phyloP scores from a whole-genome alignment of 2,888 invertebrate genomes.

The Malachius bipustulatus region DNA sequence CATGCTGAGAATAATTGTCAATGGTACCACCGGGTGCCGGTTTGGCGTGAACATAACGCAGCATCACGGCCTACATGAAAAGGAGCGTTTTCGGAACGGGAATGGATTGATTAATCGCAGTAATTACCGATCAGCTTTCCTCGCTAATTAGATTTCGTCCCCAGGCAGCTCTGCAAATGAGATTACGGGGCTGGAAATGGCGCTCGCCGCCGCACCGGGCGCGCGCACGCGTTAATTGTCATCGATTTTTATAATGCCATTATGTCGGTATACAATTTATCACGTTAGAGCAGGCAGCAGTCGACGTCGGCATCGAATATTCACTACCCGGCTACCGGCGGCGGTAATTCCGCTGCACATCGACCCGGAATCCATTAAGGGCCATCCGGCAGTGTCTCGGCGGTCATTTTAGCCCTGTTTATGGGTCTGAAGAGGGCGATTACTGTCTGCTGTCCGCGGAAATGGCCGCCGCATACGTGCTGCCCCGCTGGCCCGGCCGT shows the following conservation, averaged over 20 bases:
- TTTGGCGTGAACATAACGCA: too few relatives aligned
- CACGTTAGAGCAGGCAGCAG: too few relatives aligned
- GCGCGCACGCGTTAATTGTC: constrained; percentile 39
- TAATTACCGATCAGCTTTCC: constrained; percentile 44
- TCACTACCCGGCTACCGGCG: constrained; percentile 19
- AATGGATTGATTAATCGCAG: constrained; percentile 45
- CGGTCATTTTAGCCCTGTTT: constrained; percentile 37
- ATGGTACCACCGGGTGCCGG: too few relatives aligned
- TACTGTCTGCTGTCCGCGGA: constrained; percentile 35
- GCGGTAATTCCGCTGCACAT: constrained; percentile 22
- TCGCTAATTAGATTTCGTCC: constrained; percentile 39
- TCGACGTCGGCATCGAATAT: constrained; percentile 17
- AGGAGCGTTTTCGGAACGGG: constrained; percentile 34
- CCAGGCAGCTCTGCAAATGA: constrained; percentile 36
- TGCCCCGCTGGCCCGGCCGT: constrained; percentile 33
- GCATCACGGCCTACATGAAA: constrained; percentile 21
- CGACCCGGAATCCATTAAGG: constrained; percentile 35
- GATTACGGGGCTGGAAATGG: constrained; percentile 39
- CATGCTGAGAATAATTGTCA: too few relatives aligned
- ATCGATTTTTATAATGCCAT: constrained; percentile 40
- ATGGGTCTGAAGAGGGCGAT: constrained; percentile 38
- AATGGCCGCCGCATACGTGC: constrained; percentile 32
- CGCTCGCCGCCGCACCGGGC: constrained; percentile 35
- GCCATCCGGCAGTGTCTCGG: constrained; percentile 34
- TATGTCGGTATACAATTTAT: constrained; percentile 38